Conservation (phyloP, 2,888 invertebrate genomes). For the Siphlonurus alternatus region DNA sequence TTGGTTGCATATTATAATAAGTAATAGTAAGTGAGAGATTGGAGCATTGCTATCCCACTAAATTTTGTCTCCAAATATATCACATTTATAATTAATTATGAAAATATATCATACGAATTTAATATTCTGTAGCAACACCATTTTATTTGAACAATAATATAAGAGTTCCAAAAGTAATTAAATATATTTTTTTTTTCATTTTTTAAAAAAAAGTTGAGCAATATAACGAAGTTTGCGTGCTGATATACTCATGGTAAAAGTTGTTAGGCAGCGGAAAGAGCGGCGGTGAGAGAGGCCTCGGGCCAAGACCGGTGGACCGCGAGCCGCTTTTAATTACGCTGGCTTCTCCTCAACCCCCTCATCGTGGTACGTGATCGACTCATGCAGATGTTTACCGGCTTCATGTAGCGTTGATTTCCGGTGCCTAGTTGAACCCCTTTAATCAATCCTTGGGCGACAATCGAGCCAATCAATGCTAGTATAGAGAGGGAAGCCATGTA, state of each 20-base stretch:
- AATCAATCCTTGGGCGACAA: background rate
- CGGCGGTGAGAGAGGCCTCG: background rate
- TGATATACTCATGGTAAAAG: background rate
- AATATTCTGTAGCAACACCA: no score
- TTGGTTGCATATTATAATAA: no score
- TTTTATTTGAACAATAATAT: no score
- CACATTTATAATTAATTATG: no score
- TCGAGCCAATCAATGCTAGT: background rate
- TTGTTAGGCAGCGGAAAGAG: background rate
- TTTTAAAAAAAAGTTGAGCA: background rate
- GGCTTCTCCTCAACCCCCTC: background rate
- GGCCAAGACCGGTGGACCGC: background rate
- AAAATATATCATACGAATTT: no score
- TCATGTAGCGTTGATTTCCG: background rate
- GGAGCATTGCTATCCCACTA: no score
- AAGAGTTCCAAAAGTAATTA: background rate
- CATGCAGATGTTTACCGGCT: background rate
- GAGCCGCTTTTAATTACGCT: background rate
- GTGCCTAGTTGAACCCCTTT: background rate
- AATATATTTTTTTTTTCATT: background rate
- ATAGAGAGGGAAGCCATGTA: no score
- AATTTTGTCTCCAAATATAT: no score
- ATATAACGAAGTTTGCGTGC: background rate
- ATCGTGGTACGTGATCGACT: no score
- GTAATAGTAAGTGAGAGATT: no score